These are phyloP conservation scores for Morone saxatilis DNA, from an alignment of 2,113 vertebrate genomes.

Conservation along the genomic window DNA sequence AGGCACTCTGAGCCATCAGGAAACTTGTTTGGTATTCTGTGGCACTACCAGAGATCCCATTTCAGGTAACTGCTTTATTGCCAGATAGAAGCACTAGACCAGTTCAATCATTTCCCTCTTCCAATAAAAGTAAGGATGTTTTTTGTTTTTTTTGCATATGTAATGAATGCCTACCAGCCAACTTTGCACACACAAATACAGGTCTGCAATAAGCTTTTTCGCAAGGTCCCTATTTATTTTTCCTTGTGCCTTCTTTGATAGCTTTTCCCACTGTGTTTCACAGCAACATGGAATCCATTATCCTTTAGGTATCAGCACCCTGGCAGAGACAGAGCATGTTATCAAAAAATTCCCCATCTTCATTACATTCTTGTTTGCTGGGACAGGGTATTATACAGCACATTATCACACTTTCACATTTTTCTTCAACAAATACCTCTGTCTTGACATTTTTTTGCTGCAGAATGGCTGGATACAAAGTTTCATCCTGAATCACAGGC, in stretches of 20 bases:
- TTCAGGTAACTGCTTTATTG: slow-evolving; percentile 38
- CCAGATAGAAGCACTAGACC: slow-evolving; percentile 24
- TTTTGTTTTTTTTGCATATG: slow-evolving; percentile 11
- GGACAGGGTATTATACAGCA: slow-evolving; percentile 26
- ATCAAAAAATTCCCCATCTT: slow-evolving; percentile 39
- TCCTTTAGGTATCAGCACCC: slow-evolving; percentile 26
- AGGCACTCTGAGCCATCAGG: background rate
- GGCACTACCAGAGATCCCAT: slow-evolving; percentile 24
- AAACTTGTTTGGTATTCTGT: slow-evolving; percentile 26
- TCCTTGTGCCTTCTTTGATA: slow-evolving; percentile 51
- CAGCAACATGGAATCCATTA: slow-evolving; percentile 54
- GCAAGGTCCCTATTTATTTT: slow-evolving; percentile 33
- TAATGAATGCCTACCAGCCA: slow-evolving; percentile 35
- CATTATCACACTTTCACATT: slow-evolving; percentile 39
- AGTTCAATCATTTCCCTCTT: slow-evolving; percentile 9
- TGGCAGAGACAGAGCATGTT: slow-evolving; percentile 27
- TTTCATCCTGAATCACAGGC: slow-evolving; percentile 21
- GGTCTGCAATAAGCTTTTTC: slow-evolving; percentile 10
- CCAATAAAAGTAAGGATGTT: slow-evolving; percentile 5
- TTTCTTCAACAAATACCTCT: slow-evolving; percentile 25
- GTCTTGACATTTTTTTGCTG: slow-evolving; percentile 7
- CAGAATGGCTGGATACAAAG: slow-evolving; percentile 20
- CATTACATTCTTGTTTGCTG: slow-evolving; percentile 38
- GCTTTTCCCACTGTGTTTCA: background rate
- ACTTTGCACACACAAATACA: slow-evolving; percentile 24